Percentiles rank a stretch among this genome's conserved stretches.
phyloP scores from a whole-genome alignment of 2,888 invertebrate genomes.

The Argyra leucocephala region DNA sequence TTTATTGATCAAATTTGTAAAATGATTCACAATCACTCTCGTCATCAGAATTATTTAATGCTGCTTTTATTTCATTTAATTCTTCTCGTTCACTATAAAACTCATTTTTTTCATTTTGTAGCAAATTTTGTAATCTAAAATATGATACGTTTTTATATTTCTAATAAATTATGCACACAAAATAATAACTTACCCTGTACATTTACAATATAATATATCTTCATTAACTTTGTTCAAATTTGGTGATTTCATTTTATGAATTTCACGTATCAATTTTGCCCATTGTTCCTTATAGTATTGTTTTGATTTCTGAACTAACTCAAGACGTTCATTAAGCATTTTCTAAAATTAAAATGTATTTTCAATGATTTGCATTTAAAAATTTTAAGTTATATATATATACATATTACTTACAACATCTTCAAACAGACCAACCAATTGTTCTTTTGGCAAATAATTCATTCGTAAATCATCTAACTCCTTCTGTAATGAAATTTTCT shows the following conservation, averaged over 20 bases:
- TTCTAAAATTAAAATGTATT: slow-evolving; percentile 21
- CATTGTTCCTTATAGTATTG: slow-evolving; percentile 68
- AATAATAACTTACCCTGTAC: slow-evolving; percentile 14
- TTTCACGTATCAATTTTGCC: slow-evolving; percentile 57
- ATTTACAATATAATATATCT: slow-evolving; percentile 15
- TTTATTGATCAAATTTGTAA: slow-evolving; percentile 3
- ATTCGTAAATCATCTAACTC: slow-evolving; percentile 41
- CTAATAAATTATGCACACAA: no score
- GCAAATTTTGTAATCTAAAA: slow-evolving; percentile 15
- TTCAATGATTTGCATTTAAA: background rate
- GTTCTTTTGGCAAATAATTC: slow-evolving; percentile 54
- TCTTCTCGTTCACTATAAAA: slow-evolving; percentile 24
- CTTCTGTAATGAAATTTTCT: slow-evolving; percentile 35
- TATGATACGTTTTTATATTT: no score
- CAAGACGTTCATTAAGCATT: slow-evolving; percentile 48
- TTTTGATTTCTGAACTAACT: slow-evolving; percentile 56
- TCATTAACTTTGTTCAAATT: slow-evolving; percentile 20
- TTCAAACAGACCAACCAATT: slow-evolving; percentile 55
- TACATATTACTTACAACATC: slow-evolving; percentile 49
- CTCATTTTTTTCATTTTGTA: slow-evolving; percentile 24
- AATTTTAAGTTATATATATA: background rate
- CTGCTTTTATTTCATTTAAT: slow-evolving; percentile 18
- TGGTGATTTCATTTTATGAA: slow-evolving; percentile 50
- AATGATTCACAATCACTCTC: background rate
- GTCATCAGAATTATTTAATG: background rate